These are phyloP conservation scores for Sphaerophoria taeniata DNA, from an alignment of 2,888 invertebrate species.

Conservation along the genomic window DNA sequence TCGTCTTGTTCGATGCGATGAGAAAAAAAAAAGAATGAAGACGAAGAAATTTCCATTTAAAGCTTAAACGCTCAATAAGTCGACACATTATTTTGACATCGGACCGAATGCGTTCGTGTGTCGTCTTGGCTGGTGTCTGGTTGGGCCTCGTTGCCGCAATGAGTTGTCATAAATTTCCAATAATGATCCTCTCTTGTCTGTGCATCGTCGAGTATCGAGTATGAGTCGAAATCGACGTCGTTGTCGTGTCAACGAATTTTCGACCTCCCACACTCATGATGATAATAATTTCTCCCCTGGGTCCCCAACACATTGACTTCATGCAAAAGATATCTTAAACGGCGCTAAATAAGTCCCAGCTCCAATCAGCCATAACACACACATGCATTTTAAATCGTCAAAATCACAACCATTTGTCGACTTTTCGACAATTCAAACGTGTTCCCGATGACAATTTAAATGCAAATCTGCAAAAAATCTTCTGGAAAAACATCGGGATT, in stretches of 20 bases:
- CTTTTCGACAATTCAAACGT: conserved; percentile 51
- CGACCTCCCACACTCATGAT: conserved; percentile 64
- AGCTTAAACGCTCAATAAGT: conserved; percentile 64
- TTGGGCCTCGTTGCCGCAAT: conserved; percentile 25
- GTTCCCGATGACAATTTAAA: conserved; percentile 67
- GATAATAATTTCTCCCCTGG: not conserved
- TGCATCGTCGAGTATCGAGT: not conserved
- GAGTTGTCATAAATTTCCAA: conserved; percentile 65
- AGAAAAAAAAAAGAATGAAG: conserved; percentile 7
- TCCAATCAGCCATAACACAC: conserved; percentile 42
- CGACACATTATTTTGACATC: conserved; percentile 69
- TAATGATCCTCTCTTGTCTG: conserved; percentile 55
- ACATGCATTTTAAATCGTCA: conserved; percentile 21
- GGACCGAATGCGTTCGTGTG: conserved; percentile 29
- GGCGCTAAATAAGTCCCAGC: conserved; percentile 65
- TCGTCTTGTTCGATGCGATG: conserved; percentile 31
- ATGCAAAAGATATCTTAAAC: conserved; percentile 41
- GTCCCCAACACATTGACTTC: not conserved
- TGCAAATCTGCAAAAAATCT: conserved; percentile 70
- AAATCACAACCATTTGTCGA: conserved; percentile 55
- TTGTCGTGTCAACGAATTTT: conserved; percentile 29
- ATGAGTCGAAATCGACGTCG: not conserved
- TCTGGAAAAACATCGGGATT: conserved; percentile 25
- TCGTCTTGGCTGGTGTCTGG: too few relatives aligned
- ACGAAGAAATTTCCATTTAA: conserved; percentile 56